Evolutionary conservation across 2,113 vertebrate species (phyloP).

Genomic region (Monopterus albus): DNA sequence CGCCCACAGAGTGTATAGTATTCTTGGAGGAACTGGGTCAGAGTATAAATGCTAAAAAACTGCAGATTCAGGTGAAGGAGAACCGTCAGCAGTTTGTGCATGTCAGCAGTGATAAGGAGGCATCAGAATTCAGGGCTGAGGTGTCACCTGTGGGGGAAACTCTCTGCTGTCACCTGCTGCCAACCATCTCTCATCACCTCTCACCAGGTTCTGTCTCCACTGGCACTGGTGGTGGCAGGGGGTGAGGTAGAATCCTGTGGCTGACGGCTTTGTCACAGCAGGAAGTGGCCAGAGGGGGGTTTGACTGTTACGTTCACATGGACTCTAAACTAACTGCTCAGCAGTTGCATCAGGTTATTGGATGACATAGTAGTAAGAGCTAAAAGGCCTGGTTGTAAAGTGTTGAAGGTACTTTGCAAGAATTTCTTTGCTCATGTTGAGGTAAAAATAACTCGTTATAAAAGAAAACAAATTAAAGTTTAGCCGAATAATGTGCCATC

Average conservation of each 20-base stretch:
- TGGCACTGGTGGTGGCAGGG: conserved; percentile 6
- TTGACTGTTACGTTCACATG: neutral
- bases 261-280: conserved; percentile 57
- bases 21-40: conserved; percentile 15
- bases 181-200: conserved; percentile 43
- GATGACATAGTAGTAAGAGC: conserved; percentile 1
- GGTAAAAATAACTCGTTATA: too few relatives aligned
- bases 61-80: conserved; percentile 33
- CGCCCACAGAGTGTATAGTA: neutral
- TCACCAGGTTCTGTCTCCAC: conserved; percentile 15
- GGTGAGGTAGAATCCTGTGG: conserved; percentile 23
- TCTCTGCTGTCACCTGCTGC: conserved; percentile 57
- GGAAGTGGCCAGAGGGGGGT: conserved; percentile 36
- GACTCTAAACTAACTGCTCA: conserved; percentile 16
- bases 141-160: conserved; percentile 45
- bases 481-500: neutral
- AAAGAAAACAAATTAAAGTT: too few relatives aligned
- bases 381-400: neutral
- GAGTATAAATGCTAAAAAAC: conserved; percentile 9
- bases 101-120: conserved; percentile 56
- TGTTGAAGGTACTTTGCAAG: neutral
- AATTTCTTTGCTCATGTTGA: neutral
- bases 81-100: neutral
- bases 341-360: conserved; percentile 8
- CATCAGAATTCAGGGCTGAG: conserved; percentile 32